phyloP scores from a whole-genome alignment of 2,888 invertebrate species.

The Plusia festucae region DNA sequence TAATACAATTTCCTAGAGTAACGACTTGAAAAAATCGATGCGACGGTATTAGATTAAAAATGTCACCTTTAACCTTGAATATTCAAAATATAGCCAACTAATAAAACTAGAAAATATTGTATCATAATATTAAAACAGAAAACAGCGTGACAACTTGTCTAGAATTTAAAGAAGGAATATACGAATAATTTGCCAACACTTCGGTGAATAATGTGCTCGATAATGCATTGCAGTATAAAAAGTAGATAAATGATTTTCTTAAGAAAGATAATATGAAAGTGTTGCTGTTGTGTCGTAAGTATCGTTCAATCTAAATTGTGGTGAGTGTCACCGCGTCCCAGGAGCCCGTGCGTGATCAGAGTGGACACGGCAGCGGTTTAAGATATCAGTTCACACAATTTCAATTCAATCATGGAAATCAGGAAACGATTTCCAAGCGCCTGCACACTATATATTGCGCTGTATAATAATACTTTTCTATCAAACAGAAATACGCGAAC shows the following conservation, averaged over 20 bases:
- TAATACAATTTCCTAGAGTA: background rate
- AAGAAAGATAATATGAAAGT: background rate
- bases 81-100: background rate
- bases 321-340: constrained; percentile 39
- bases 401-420: constrained; percentile 29
- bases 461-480: background rate
- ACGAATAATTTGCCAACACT: too few relatives aligned
- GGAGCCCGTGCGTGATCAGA: constrained; percentile 38
- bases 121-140: background rate
- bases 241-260: background rate
- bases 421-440: constrained; percentile 33
- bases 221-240: background rate
- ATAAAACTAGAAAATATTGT: background rate
- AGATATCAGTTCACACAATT: constrained; percentile 31
- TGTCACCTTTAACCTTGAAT: background rate
- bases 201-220: background rate
- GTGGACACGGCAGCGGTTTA: constrained; percentile 40
- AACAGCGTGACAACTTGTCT: too few relatives aligned
- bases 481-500: background rate
- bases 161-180: too few relatives aligned
- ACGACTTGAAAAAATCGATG: background rate
- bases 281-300: constrained; percentile 23
- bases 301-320: constrained; percentile 38
- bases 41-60: too few relatives aligned
- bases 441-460: constrained; percentile 6